These are phyloP conservation scores for Sinohyriopsis cumingii DNA, from an alignment of 2,888 invertebrate species.

Conservation along the genomic window DNA sequence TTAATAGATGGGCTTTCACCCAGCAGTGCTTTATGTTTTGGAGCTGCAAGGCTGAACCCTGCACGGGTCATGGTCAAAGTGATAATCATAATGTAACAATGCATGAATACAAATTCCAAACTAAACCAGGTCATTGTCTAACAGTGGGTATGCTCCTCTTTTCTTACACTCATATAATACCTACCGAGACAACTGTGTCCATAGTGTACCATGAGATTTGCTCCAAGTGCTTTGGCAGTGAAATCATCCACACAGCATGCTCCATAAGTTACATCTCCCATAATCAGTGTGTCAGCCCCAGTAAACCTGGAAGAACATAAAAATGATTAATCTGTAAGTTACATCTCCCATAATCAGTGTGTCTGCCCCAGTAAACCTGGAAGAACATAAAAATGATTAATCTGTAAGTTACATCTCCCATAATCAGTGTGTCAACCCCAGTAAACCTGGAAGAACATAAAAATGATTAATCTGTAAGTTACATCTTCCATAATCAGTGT, in stretches of 20 bases:
- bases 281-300: conserved; percentile 91
- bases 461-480: conserved; percentile 89
- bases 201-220: conserved; percentile 94
- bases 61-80: too few species aligned
- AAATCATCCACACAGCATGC: conserved; percentile 99
- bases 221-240: conserved; percentile 90
- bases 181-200: conserved; percentile 91
- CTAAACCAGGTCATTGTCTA: too few species aligned
- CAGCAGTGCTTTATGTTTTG: too few species aligned
- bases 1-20: too few species aligned
- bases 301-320: conserved; percentile 77
- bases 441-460: conserved; percentile 77
- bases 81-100: too few species aligned
- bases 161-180: background rate
- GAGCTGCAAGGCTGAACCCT: too few species aligned
- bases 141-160: too few species aligned
- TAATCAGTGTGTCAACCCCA: conserved; percentile 90
- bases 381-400: background rate
- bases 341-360: conserved; percentile 98
- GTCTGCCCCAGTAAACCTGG: conserved; percentile 86
- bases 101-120: too few species aligned
- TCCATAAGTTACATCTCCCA: conserved; percentile 99
- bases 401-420: conserved; percentile 82
- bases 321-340: conserved; percentile 83
- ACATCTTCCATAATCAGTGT: conserved; percentile 99